phyloP scores from a whole-genome alignment of 2,113 vertebrate genomes.

The Butorides virescens region DNA sequence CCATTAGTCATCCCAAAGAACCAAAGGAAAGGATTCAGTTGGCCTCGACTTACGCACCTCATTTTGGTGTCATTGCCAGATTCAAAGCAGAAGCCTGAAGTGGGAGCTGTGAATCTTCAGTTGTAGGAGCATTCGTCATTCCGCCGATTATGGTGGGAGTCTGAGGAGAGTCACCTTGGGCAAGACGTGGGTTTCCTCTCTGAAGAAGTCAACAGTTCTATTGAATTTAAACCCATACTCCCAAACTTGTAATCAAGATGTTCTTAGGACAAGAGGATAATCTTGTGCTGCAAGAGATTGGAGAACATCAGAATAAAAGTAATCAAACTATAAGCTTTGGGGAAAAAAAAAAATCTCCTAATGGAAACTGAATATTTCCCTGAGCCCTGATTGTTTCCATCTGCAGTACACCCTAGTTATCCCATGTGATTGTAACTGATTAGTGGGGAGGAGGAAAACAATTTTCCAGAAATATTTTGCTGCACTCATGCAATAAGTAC shows the following conservation, averaged over 20 bases:
- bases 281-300: not conserved
- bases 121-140: not conserved
- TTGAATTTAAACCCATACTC: not conserved
- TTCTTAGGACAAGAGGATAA: constrained; percentile 16
- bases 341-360: not conserved
- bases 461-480: constrained; percentile 54
- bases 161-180: not conserved
- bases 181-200: not conserved
- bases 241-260: not conserved
- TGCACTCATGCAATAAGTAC: constrained; percentile 34
- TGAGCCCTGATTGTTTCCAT: constrained; percentile 59
- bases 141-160: not conserved
- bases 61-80: not conserved
- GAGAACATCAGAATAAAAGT: constrained; percentile 12
- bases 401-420: constrained; percentile 33
- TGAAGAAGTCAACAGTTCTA: not conserved
- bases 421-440: constrained; percentile 3
- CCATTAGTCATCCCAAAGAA: not conserved
- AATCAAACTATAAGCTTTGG: not conserved
- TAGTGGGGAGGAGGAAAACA: constrained; percentile 22
- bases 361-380: constrained; percentile 37
- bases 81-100: not conserved
- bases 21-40: not conserved
- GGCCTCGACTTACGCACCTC: not conserved
- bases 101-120: not conserved